Evolutionary conservation across 2,888 invertebrate genomes (phyloP).

Genomic region (Herminia tarsipennalis): DNA sequence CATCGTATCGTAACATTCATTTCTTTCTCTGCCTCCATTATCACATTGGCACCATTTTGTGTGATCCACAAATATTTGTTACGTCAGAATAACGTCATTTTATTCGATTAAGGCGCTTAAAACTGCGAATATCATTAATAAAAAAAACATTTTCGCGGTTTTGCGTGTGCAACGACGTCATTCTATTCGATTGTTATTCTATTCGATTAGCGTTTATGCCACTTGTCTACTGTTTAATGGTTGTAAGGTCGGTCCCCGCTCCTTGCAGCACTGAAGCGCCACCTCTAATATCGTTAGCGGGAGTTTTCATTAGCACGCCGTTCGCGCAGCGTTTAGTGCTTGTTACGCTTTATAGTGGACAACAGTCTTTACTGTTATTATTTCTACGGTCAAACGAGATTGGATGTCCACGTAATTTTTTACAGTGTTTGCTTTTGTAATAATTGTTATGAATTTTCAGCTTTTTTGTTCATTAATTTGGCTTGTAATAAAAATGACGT

Average conservation of each 20-base stretch:
- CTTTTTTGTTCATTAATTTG: neutral
- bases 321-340: slow-evolving; percentile 58
- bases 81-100: no score
- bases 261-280: slow-evolving; percentile 21
- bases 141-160: no score
- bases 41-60: no score
- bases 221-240: neutral
- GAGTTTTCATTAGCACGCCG: slow-evolving; percentile 68
- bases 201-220: no score
- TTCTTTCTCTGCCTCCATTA: no score
- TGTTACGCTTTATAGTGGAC: slow-evolving; percentile 63
- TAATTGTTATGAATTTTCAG: slow-evolving; percentile 30
- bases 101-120: no score
- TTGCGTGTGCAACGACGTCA: no score
- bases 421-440: slow-evolving; percentile 29
- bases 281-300: slow-evolving; percentile 57
- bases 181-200: no score
- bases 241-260: neutral
- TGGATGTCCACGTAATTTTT: slow-evolving; percentile 40
- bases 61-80: no score
- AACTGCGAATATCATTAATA: no score
- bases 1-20: no score
- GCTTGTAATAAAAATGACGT: neutral
- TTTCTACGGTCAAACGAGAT: slow-evolving; percentile 45
- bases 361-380: slow-evolving; percentile 61